Percentiles rank a stretch among this genome's conserved stretches.
These are phyloP conservation scores for Falcaria lacertinaria DNA, from an alignment of 2,888 invertebrate species.

Conservation along the genomic window DNA sequence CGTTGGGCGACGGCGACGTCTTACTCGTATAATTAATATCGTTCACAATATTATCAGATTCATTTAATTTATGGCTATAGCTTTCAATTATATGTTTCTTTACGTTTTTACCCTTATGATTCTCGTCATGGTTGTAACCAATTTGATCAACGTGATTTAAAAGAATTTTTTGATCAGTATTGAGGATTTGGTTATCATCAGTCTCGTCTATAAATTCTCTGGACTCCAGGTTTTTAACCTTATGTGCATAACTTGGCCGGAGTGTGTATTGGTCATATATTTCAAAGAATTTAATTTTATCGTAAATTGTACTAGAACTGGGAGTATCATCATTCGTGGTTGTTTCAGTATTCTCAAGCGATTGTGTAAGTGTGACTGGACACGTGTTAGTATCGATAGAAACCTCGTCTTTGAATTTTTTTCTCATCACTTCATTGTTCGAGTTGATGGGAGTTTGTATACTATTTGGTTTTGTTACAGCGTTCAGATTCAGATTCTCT, in stretches of 20 bases:
- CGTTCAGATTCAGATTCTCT: not conserved
- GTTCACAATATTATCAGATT: not conserved
- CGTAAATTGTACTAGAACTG: constrained; percentile 29
- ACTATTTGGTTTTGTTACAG: not conserved
- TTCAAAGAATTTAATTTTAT: constrained; percentile 67
- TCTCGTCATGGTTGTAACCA: constrained; percentile 20
- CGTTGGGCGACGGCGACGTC: not conserved
- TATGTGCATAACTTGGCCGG: constrained; percentile 3
- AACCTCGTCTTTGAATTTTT: not conserved
- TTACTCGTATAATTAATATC: too few relatives aligned
- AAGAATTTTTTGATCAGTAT: constrained; percentile 18
- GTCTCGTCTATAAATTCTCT: constrained; percentile 12
- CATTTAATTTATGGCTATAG: constrained; percentile 4
- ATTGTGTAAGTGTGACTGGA: not conserved
- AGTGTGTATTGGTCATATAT: constrained; percentile 53
- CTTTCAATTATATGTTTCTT: constrained; percentile 38
- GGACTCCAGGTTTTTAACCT: constrained; percentile 11
- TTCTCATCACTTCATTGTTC: not conserved
- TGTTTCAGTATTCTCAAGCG: not conserved
- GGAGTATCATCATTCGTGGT: not conserved
- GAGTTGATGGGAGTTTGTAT: not conserved
- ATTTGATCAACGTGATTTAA: constrained; percentile 34
- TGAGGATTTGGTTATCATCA: constrained; percentile 14
- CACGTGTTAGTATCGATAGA: not conserved
- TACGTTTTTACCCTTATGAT: constrained; percentile 30